Base-by-base conservation (phyloP, 2,797 vertebrate species). In the Lates japonicus region DNA sequence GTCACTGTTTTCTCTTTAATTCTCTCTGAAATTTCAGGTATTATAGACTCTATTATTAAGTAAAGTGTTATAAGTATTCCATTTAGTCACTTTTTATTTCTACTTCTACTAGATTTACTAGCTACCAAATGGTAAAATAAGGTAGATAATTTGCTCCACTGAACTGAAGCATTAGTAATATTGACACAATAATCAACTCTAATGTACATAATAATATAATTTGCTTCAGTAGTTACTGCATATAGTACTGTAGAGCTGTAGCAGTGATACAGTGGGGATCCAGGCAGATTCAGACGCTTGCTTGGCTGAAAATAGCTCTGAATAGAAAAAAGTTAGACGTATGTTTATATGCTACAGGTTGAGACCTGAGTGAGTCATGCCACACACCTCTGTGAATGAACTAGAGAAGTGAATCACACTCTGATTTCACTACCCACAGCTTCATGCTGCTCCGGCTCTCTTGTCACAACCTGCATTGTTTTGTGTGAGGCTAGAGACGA, bases 321-420 rank as follows among this genome's bases (percentile, higher is more conserved):
- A 74, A 20, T 16, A 64, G 59, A n/a, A 65, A 70, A 80, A 70
- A 71, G 63, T 78, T 55, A 19, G 35, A 73, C 7, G 22, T 60
- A 48, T 72, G 58, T 65, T 63, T 19, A 35, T 66, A 52, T 37
- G 71, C 60, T 37, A n/a, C 52, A 51, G 46, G 64, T 65, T 0
- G 42, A 80, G 60, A 70, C 65, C 46, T 1, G 69, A 48, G 74
- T 91, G 88, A 91, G 83, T 89, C 88, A 89, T n/a, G 57, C 65
- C 52, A 55, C 31, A 55, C 70, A 66, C 62, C 39, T 25, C 64
- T 54, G 71, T 88, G 81, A 92, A 87, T 87, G 85, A 91, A 80
- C 5, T 25, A 19, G 81, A 72, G 65, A 77, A 37, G 66, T 83
- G 78, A 89, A 80, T 87, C 85, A 76, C 58, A 11, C 72, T 31